Evolutionary conservation across 2,797 vertebrate species (phyloP), one percentile per base, ranked within the genome.

Genomic region (Esox lucius): DNA sequence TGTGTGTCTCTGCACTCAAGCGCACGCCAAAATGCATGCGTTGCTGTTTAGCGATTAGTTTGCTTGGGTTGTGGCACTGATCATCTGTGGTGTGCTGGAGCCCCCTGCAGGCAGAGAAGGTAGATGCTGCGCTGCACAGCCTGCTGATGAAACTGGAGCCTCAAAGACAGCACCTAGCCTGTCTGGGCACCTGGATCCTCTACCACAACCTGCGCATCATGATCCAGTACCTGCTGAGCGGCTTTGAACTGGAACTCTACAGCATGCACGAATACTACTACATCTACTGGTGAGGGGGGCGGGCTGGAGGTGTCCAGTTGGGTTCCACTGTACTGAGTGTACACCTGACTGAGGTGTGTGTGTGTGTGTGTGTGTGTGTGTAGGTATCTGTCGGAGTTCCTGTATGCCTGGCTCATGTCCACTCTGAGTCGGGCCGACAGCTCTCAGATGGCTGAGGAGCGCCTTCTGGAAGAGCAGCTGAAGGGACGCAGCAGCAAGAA

Each of bases 251-350:
- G 88, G 98, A 99, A 82, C 96, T 99, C 53, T 99, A 99, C 92
- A 99, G 97, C 90, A 99, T 99, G 97, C 98, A 99, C 5, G 98
- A 99, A 75, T 99, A 99, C 89, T 99, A 99, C 90, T 99, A 99
- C 92, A 95, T 99, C 85, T 99, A 99, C 91, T 99, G 98, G 98
- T 99, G 74, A 80, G 87, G 61, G 19, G 11, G 11, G 12, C 0
- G 62, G 1, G 5, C 13, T 0, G 1, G 6, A 11, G 1, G 66
- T 61, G 19, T 66, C 4, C 15, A n/a, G 19, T 19, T 33, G 59
- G 24, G 39, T 24, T 42, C n/a, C n/a, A 12, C n/a, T 22, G 51
- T 48, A 17, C 64, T 8, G 2, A 1, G 22, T 61, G 33, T 61
- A 59, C 33, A 24, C 33, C n/a, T 17, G 31, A n/a, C 28, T n/a